Evolutionary conservation across 2,888 invertebrate species (phyloP).

Genomic region (Cotesia congregata): DNA sequence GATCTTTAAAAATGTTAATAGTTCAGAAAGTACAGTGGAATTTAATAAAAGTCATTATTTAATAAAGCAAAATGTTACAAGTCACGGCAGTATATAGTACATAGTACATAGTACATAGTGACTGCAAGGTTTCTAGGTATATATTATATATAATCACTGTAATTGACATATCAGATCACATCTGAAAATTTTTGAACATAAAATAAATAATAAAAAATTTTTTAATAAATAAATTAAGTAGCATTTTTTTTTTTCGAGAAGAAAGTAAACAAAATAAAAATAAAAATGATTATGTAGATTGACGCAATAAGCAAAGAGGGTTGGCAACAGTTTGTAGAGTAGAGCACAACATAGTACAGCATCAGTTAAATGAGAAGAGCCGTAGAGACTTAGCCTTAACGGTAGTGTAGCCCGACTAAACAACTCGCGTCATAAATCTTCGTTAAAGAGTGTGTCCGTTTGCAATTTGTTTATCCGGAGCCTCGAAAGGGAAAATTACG

Average conservation of each 20-base stretch:
- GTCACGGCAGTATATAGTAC: too few relatives aligned
- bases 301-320: neutral
- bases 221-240: too few relatives aligned
- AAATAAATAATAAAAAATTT: too few relatives aligned
- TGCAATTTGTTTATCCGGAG: slow-evolving; percentile 1
- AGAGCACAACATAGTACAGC: neutral
- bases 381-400: neutral
- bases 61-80: too few relatives aligned
- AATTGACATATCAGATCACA: too few relatives aligned
- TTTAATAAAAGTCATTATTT: too few relatives aligned
- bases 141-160: too few relatives aligned
- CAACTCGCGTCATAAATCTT: slow-evolving; percentile 18
- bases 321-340: neutral
- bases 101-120: too few relatives aligned
- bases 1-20: too few relatives aligned
- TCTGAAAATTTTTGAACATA: too few relatives aligned
- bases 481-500: slow-evolving; percentile 43
- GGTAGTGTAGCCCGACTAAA: neutral
- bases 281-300: neutral
- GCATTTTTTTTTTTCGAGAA: neutral
- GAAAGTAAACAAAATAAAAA: neutral
- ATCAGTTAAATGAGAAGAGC: slow-evolving; percentile 1
- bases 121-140: too few relatives aligned
- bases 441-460: slow-evolving; percentile 24
- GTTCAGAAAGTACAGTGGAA: too few relatives aligned